A percentile compares a stretch with the other conserved stretches of the same genome.
Conservation (phyloP, 1,140 invertebrate genomes). For the Wiebesia pumilae region DNA sequence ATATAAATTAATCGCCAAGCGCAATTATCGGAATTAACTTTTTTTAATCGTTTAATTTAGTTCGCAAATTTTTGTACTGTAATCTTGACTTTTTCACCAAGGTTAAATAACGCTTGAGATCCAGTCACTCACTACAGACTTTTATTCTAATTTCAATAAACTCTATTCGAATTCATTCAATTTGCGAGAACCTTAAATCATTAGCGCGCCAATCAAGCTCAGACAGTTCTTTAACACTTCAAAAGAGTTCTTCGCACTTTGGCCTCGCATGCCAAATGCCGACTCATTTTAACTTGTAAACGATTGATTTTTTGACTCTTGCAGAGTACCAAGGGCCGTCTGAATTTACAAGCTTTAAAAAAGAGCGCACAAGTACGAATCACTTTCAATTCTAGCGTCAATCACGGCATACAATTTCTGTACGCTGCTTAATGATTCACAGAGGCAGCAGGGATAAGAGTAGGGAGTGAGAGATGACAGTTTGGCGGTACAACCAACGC, state of each 20-base stretch:
- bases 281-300: constrained; percentile 5
- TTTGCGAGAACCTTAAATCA: background rate
- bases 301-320: background rate
- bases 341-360: background rate
- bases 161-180: too few species aligned
- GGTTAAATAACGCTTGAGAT: too few species aligned
- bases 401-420: background rate
- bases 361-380: background rate
- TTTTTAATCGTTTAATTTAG: too few species aligned
- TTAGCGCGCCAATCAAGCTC: background rate
- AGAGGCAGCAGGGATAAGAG: background rate
- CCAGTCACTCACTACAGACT: too few species aligned
- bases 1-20: background rate
- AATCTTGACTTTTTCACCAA: too few species aligned
- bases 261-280: background rate
- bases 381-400: background rate
- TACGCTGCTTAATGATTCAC: background rate
- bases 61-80: background rate
- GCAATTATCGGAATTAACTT: too few species aligned
- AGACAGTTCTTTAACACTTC: background rate
- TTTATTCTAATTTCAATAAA: too few species aligned
- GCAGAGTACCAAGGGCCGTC: background rate
- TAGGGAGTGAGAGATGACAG: background rate
- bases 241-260: background rate
- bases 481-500: background rate